phyloP scores from a whole-genome alignment of 2,888 invertebrate species.

The Muschampia plurimacula region DNA sequence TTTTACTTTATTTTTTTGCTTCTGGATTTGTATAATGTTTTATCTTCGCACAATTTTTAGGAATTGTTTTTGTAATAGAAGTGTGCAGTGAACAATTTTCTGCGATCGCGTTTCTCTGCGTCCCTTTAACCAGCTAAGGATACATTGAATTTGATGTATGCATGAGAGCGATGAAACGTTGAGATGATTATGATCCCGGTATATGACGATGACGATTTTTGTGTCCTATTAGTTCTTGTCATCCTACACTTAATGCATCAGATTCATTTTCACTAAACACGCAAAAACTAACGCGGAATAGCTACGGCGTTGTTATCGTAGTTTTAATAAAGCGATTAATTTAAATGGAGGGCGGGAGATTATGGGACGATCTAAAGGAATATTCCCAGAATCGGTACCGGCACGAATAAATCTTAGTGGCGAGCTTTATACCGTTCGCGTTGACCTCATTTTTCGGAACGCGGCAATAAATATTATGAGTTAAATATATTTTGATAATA shows the following conservation, averaged over 20 bases:
- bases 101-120: too few species aligned
- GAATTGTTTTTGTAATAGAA: too few species aligned
- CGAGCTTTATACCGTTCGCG: slow-evolving; percentile 39
- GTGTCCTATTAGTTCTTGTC: too few species aligned
- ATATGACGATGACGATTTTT: too few species aligned
- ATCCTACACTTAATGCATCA: neutral
- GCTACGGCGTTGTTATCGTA: neutral
- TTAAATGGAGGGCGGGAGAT: slow-evolving; percentile 1
- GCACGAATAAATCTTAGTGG: slow-evolving; percentile 49
- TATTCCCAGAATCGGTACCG: slow-evolving; percentile 51
- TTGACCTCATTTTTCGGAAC: slow-evolving; percentile 45
- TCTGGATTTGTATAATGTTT: too few species aligned
- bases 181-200: too few species aligned
- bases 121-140: too few species aligned
- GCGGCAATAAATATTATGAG: slow-evolving; percentile 37
- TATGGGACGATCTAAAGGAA: slow-evolving; percentile 45
- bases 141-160: too few species aligned
- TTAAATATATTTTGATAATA: slow-evolving; percentile 7
- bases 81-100: too few species aligned
- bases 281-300: neutral
- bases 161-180: too few species aligned
- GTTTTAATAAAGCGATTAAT: slow-evolving; percentile 13
- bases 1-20: too few species aligned
- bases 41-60: too few species aligned
- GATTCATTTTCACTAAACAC: neutral